These are phyloP conservation scores for Tipula helvola DNA, from an alignment of 2,888 invertebrate genomes.

Conservation along the genomic window DNA sequence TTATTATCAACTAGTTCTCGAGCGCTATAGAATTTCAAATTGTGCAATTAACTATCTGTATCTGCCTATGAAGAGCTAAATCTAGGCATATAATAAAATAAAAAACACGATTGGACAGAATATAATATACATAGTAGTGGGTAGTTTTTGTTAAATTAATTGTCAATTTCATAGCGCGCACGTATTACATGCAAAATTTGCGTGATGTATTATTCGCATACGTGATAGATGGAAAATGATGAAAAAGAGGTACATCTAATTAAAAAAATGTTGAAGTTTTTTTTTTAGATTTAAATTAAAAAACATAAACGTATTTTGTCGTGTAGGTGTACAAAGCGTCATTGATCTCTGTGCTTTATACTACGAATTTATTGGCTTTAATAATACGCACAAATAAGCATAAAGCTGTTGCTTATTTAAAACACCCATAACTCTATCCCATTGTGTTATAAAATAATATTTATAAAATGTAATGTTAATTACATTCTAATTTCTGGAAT, in stretches of 20 bases:
- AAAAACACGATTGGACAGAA: not conserved
- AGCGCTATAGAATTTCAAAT: not conserved
- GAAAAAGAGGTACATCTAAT: not conserved
- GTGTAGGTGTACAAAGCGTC: not conserved
- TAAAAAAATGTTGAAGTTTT: not conserved
- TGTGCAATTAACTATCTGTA: not conserved
- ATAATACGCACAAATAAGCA: not conserved
- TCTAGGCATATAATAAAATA: not conserved
- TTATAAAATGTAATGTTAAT: not conserved
- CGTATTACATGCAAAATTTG: not conserved
- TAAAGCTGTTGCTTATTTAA: not conserved
- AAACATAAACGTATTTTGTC: not conserved
- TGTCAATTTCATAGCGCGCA: not conserved
- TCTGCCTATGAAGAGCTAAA: not conserved
- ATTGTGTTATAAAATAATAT: not conserved
- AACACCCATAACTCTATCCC: not conserved
- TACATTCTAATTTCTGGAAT: not conserved
- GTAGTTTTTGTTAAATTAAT: not conserved
- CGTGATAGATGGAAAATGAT: not conserved
- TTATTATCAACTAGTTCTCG: not conserved
- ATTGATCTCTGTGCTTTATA: not conserved
- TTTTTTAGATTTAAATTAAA: not conserved
- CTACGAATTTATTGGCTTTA: not conserved
- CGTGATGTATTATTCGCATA: not conserved
- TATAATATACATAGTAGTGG: not conserved